Evolutionary conservation across 35 echinoderm and acorn worm genomes (phyloP).

Genomic region (Lytechinus variegatus): DNA sequence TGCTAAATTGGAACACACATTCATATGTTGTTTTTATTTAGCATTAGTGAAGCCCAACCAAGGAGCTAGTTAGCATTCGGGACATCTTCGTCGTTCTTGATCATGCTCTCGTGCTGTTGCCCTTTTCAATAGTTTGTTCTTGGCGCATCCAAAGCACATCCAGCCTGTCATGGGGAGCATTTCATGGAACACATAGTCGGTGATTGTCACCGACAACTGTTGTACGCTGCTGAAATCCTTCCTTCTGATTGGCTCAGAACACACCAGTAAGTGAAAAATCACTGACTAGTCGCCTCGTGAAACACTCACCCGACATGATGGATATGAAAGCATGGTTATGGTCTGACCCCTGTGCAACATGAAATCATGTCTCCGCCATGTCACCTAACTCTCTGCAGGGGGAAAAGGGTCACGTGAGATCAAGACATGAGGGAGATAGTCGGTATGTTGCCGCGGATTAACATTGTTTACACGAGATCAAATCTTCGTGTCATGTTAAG

Average conservation of each 20-base stretch:
- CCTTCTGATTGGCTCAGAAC: too few species aligned
- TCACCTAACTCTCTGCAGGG: conserved; percentile 30
- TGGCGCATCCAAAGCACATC: background rate
- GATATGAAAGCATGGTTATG: conserved; percentile 12
- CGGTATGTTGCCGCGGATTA: conserved; percentile 34
- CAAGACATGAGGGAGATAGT: conserved; percentile 15
- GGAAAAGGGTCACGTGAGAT: conserved; percentile 22
- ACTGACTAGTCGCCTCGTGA: too few species aligned
- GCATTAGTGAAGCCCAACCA: too few species aligned
- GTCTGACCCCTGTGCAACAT: conserved; percentile 32
- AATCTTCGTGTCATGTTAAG: conserved; percentile 23
- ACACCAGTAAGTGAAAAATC: too few species aligned
- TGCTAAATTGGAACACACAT: too few species aligned
- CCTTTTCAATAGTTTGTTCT: background rate
- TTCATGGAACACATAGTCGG: too few species aligned
- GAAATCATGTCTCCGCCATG: background rate
- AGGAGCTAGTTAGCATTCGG: background rate
- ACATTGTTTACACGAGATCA: conserved; percentile 34
- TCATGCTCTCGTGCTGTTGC: background rate
- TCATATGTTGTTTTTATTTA: too few species aligned
- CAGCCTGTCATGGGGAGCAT: too few species aligned
- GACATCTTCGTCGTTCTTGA: too few species aligned
- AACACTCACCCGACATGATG: background rate
- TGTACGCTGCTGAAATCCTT: too few species aligned
- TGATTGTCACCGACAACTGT: too few species aligned